Conservation (phyloP, 2,113 vertebrate genomes). For the Oxyura jamaicensis region DNA sequence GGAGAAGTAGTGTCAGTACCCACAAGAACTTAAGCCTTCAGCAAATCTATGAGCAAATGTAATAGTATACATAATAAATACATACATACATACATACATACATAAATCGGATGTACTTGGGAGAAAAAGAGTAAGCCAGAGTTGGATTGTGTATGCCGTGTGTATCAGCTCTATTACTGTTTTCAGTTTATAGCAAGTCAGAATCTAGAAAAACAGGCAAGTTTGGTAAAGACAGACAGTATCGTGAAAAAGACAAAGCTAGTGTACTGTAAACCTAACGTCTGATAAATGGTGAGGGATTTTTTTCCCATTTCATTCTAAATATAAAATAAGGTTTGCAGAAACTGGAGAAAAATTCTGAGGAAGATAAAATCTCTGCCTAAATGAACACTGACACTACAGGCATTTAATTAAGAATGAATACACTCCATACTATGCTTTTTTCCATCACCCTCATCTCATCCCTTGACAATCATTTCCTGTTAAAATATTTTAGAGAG, state of each 20-base stretch:
- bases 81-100: too few relatives aligned
- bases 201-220: background rate
- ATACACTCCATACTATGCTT: background rate
- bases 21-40: background rate
- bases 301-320: background rate
- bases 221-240: constrained; percentile 1
- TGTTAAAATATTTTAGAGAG: background rate
- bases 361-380: background rate
- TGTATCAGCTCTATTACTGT: background rate
- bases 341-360: background rate
- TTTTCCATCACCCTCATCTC: background rate
- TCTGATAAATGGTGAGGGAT: background rate
- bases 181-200: background rate
- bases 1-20: background rate
- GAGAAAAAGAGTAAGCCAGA: background rate
- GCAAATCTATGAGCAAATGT: background rate
- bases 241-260: background rate
- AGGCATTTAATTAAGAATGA: background rate
- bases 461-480: background rate
- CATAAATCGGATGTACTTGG: background rate
- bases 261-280: background rate
- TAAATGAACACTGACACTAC: background rate
- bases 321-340: background rate
- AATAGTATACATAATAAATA: background rate
- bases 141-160: background rate